Evolutionary conservation across 2,797 vertebrate genomes (phyloP).

Genomic region (Morus bassanus): DNA sequence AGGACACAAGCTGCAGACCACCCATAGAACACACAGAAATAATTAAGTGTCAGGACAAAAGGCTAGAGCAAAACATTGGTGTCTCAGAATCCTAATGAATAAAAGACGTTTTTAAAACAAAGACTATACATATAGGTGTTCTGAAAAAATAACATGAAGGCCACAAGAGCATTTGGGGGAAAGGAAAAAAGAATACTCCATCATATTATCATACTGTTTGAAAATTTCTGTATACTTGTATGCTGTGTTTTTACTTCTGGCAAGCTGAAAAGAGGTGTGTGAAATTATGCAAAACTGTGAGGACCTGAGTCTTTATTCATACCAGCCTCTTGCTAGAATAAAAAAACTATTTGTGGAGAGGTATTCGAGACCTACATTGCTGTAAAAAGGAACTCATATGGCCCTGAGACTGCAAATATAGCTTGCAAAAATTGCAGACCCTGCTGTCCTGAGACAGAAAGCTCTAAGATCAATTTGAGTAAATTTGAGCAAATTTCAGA

Average conservation of each 20-base stretch:
- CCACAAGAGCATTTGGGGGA: neutral
- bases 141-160: neutral
- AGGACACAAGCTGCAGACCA: conserved; percentile 44
- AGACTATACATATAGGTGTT: neutral
- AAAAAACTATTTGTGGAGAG: neutral
- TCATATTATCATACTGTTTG: neutral
- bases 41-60: conserved; percentile 42
- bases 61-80: conserved; percentile 23
- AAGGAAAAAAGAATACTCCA: neutral
- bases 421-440: neutral
- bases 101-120: neutral
- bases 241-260: neutral
- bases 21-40: conserved; percentile 25
- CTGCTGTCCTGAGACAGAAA: neutral
- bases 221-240: neutral
- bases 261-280: neutral
- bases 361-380: neutral
- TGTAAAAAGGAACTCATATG: neutral
- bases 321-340: neutral
- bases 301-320: neutral
- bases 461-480: neutral
- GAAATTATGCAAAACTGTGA: neutral
- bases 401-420: neutral
- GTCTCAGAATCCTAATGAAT: neutral
- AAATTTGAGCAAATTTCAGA: neutral